Conservation (phyloP, 1,140 invertebrate species). For the Listronotus bonariensis region DNA sequence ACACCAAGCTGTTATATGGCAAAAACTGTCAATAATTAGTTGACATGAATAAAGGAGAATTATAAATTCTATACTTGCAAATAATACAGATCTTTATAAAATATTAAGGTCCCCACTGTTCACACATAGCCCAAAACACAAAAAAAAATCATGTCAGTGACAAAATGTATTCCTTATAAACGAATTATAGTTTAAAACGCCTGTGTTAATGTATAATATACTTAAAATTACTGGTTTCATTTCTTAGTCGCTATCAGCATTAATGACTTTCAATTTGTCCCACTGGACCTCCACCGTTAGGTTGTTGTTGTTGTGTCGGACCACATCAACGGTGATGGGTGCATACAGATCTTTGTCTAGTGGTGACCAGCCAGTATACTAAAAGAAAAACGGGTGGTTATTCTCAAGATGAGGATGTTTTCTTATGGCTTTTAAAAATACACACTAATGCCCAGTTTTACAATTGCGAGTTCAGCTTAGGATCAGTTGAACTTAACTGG, state of each 20-base stretch:
- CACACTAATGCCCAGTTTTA: no score
- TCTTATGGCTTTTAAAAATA: no score
- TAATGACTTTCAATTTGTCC: conserved; percentile 48
- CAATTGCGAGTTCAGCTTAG: no score
- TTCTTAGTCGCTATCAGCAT: conserved; percentile 47
- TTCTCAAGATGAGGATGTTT: no score
- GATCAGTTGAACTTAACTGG: no score
- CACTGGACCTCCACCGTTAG: conserved; percentile 48
- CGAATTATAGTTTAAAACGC: conserved; percentile 1
- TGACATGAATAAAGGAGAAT: no score
- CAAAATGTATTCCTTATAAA: conserved; percentile 9
- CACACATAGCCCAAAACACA: no score
- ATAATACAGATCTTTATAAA: no score
- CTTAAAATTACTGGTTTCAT: neutral
- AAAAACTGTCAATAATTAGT: no score
- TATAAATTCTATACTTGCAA: no score
- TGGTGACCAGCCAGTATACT: conserved; percentile 55
- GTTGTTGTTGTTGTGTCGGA: conserved; percentile 43
- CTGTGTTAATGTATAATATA: neutral
- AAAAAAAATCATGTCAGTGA: neutral
- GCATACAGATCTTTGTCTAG: conserved; percentile 52
- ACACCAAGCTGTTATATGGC: no score
- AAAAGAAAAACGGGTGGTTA: conserved; percentile 24
- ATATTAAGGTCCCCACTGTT: no score
- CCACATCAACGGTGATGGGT: conserved; percentile 46